Evolutionary conservation across 1,140 invertebrate genomes (phyloP).

Genomic region (Polypedilum vanderplanki): DNA sequence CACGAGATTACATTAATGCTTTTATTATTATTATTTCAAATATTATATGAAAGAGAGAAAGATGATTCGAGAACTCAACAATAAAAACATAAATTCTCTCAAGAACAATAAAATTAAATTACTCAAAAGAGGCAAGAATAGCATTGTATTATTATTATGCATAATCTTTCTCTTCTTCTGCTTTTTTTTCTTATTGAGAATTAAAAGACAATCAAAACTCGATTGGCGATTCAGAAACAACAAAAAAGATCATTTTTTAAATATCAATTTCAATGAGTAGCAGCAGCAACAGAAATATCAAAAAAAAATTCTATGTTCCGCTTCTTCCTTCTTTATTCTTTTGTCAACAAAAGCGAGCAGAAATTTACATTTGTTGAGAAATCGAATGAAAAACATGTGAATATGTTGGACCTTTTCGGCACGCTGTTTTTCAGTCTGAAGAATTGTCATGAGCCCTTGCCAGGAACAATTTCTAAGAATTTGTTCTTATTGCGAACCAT

Average conservation of each 20-base stretch:
- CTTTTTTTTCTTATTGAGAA: not conserved
- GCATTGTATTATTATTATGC: conserved; percentile 13
- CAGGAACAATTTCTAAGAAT: conserved; percentile 25
- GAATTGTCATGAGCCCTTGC: not conserved
- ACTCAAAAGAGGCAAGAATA: conserved; percentile 3
- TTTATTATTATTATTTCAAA: not conserved
- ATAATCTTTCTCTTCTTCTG: not conserved
- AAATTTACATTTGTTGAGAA: not conserved
- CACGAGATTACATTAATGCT: not conserved
- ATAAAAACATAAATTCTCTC: conserved; percentile 24
- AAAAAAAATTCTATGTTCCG: not conserved
- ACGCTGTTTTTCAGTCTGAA: not conserved
- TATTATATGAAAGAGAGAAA: conserved; percentile 10
- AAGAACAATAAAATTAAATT: conserved; percentile 23
- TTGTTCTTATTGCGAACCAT: not conserved
- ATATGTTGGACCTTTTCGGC: conserved; percentile 8
- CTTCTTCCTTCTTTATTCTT: conserved; percentile 10
- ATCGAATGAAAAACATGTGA: not conserved
- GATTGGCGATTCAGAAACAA: conserved; percentile 8
- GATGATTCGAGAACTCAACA: conserved; percentile 14
- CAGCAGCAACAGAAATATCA: not conserved
- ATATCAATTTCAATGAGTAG: too few species aligned
- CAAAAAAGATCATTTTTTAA: not conserved
- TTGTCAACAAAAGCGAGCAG: not conserved
- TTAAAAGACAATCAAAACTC: conserved; percentile 28